Evolutionary conservation across 2,797 vertebrate species (phyloP).

Genomic region (Rousettus madagascariensis): DNA sequence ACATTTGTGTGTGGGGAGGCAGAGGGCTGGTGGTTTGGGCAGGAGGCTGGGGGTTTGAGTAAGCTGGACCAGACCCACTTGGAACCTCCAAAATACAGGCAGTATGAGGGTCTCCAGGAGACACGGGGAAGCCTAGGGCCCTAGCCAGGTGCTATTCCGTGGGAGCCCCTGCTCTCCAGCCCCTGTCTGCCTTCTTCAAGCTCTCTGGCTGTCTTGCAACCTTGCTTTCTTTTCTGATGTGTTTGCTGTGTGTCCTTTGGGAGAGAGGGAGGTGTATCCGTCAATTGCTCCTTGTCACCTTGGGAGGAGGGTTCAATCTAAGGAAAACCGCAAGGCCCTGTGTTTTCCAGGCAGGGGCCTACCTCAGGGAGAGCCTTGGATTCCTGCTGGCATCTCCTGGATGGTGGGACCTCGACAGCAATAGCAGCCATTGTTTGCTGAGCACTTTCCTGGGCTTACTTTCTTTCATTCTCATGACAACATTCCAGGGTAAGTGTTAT

Average conservation of each 20-base stretch:
- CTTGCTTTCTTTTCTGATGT: background rate
- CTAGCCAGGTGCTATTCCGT: fast-evolving
- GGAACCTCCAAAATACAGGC: background rate
- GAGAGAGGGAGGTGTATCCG: conserved; percentile 18
- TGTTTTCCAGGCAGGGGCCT: background rate
- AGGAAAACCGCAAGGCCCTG: conserved; percentile 39
- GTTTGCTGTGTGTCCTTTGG: conserved; percentile 1
- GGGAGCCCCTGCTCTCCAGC: background rate
- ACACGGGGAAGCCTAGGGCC: background rate
- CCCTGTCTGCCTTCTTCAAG: background rate
- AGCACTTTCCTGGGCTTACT: background rate
- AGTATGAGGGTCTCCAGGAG: background rate
- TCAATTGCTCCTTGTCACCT: conserved; percentile 74
- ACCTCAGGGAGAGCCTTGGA: background rate
- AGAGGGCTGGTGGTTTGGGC: conserved; percentile 55
- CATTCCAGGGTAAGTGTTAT: no score
- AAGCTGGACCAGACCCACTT: background rate
- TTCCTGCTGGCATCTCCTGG: background rate
- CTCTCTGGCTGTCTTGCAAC: conserved; percentile 55
- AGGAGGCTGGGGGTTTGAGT: conserved; percentile 66
- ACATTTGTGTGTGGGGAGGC: background rate
- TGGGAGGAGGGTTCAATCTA: background rate
- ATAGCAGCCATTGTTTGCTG: no score
- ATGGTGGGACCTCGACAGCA: fast-evolving
- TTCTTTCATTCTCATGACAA: background rate